These are phyloP conservation scores for Gallinago stenura DNA, from an alignment of 2,797 vertebrate species.

Conservation along the genomic window DNA sequence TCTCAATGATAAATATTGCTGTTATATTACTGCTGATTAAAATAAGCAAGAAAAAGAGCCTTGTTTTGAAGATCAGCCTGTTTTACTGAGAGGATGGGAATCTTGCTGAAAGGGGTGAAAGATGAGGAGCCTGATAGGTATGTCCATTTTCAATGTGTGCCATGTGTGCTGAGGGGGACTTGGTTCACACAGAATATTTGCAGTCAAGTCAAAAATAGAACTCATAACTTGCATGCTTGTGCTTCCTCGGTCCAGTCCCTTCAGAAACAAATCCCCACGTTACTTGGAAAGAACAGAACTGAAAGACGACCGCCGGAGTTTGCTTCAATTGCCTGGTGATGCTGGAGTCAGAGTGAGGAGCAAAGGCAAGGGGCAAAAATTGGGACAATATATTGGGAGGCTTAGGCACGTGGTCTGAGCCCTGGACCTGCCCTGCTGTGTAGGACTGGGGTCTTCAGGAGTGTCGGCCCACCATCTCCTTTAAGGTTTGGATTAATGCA, in stretches of 20 bases:
- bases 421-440: background rate
- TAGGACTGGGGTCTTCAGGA: background rate
- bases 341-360: background rate
- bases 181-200: slow-evolving; percentile 66
- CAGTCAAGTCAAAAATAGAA: slow-evolving; percentile 68
- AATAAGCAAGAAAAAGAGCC: background rate
- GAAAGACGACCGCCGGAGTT: background rate
- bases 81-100: background rate
- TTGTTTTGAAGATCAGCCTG: background rate
- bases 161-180: slow-evolving; percentile 41
- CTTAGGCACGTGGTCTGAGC: background rate
- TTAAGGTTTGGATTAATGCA: background rate
- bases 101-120: background rate
- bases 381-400: background rate
- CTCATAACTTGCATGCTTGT: slow-evolving; percentile 64
- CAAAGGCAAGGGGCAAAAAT: background rate
- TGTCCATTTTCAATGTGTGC: slow-evolving; percentile 18
- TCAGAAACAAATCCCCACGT: slow-evolving; percentile 24
- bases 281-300: slow-evolving; percentile 30
- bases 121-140: background rate
- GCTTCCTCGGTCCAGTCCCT: slow-evolving; percentile 31
- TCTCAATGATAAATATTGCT: background rate
- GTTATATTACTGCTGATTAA: background rate
- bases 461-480: background rate
- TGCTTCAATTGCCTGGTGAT: background rate